A percentile compares a stretch with the other conserved stretches of the same genome.
phyloP scores from a whole-genome alignment of 2,888 invertebrate genomes.

The Eristalinus aeneus region DNA sequence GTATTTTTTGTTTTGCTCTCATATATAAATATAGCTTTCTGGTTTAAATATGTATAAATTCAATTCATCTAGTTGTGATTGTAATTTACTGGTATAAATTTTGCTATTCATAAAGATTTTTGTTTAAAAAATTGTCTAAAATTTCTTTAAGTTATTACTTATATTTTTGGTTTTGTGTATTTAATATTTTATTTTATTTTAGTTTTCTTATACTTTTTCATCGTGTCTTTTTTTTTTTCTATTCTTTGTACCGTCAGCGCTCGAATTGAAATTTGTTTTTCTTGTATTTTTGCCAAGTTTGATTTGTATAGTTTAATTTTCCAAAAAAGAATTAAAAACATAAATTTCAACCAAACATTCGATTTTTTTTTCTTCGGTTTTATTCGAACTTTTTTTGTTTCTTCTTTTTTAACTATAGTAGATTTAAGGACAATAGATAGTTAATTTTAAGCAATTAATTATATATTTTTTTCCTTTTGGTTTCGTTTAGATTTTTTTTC shows the following conservation, averaged over 20 bases:
- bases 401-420: conserved; percentile 39
- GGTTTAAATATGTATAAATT: conserved; percentile 32
- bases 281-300: conserved; percentile 46
- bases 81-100: conserved; percentile 51
- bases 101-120: conserved; percentile 48
- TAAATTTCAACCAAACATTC: conserved; percentile 35
- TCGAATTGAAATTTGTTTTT: conserved; percentile 75
- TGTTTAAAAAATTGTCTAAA: conserved; percentile 62
- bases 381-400: conserved; percentile 50
- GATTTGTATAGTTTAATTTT: conserved; percentile 34
- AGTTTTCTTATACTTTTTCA: conserved; percentile 18
- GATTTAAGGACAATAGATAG: conserved; percentile 46
- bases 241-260: conserved; percentile 80
- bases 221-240: conserved; percentile 33
- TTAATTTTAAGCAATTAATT: conserved; percentile 32
- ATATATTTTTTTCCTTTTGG: conserved; percentile 55
- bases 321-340: conserved; percentile 13
- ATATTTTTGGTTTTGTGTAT: conserved; percentile 36
- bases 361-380: conserved; percentile 16
- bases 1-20: not conserved
- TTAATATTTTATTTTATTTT: conserved; percentile 48
- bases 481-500: conserved; percentile 44
- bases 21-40: conserved; percentile 38
- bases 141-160: conserved; percentile 62
- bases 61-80: conserved; percentile 54